phyloP scores from a whole-genome alignment of 2,797 vertebrate genomes.

The Carapus acus region DNA sequence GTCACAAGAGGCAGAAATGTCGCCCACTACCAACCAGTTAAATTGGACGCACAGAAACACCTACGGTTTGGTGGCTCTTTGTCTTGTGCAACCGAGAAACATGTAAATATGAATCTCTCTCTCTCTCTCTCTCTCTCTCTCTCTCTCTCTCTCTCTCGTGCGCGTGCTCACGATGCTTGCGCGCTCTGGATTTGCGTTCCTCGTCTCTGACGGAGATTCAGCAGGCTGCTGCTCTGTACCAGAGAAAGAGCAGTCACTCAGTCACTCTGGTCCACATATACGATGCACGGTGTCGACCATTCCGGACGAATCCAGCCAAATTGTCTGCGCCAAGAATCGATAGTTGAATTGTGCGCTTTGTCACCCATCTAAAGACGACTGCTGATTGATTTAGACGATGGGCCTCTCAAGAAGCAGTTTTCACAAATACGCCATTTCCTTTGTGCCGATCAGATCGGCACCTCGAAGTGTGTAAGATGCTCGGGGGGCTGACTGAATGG shows the following conservation, averaged over 20 bases:
- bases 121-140: conserved; percentile 1
- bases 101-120: conserved; percentile 19
- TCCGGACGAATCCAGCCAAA: too few relatives aligned
- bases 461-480: conserved; percentile 36
- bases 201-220: conserved; percentile 65
- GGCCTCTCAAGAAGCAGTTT: too few relatives aligned
- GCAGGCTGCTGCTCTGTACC: conserved; percentile 49
- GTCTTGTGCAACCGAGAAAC: conserved; percentile 20
- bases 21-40: background rate
- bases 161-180: conserved; percentile 50
- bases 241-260: conserved; percentile 34
- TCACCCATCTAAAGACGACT: too few relatives aligned
- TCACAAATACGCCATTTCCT: conserved; percentile 33
- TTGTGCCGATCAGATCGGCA: conserved; percentile 35
- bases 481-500: too few relatives aligned
- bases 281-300: too few relatives aligned
- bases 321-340: too few relatives aligned
- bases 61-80: conserved; percentile 22
- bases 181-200: conserved; percentile 39
- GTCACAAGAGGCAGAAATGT: too few relatives aligned
- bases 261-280: too few relatives aligned
- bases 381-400: too few relatives aligned
- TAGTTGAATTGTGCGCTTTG: too few relatives aligned
- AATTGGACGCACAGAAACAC: background rate
- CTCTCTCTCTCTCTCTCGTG: conserved; percentile 32